A percentile compares a stretch with the other conserved stretches of the same genome.
These are phyloP conservation scores for Taeniopygia guttata DNA, from an alignment of 2,797 vertebrate species.

Conservation along the genomic window DNA sequence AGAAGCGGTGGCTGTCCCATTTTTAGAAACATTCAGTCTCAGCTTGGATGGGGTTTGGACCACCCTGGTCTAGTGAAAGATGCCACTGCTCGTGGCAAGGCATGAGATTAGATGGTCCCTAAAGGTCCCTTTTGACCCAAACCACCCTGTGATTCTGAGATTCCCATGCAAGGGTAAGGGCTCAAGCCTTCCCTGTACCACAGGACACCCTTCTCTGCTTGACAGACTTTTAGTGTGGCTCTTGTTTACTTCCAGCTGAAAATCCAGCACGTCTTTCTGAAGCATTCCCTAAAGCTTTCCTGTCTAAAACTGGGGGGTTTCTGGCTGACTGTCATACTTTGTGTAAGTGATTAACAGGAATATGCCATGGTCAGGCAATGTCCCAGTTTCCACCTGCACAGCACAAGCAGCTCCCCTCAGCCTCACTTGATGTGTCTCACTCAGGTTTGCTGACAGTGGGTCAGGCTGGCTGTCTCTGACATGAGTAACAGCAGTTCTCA, in stretches of 20 bases:
- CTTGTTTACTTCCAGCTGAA: neutral
- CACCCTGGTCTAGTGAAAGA: neutral
- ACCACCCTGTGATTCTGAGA: neutral
- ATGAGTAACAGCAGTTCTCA: neutral
- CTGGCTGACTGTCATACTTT: neutral
- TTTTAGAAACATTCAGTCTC: neutral
- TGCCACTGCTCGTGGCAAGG: neutral
- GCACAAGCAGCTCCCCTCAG: neutral
- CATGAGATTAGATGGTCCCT: neutral
- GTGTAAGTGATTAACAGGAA: neutral
- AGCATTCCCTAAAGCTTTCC: neutral
- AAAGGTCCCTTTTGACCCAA: neutral
- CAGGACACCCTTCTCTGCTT: neutral
- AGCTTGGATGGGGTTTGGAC: neutral
- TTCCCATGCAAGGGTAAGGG: too few relatives aligned
- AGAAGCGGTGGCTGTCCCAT: neutral
- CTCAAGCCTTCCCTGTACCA: neutral
- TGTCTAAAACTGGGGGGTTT: neutral
- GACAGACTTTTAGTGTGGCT: neutral
- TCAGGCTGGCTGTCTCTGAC: neutral
- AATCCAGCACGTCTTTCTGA: neutral
- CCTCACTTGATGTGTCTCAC: neutral
- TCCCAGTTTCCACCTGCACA: neutral
- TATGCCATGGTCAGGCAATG: neutral
- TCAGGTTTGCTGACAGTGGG: neutral